Evolutionary conservation across 2,888 invertebrate species (phyloP).

Genomic region (Agrochola lota): DNA sequence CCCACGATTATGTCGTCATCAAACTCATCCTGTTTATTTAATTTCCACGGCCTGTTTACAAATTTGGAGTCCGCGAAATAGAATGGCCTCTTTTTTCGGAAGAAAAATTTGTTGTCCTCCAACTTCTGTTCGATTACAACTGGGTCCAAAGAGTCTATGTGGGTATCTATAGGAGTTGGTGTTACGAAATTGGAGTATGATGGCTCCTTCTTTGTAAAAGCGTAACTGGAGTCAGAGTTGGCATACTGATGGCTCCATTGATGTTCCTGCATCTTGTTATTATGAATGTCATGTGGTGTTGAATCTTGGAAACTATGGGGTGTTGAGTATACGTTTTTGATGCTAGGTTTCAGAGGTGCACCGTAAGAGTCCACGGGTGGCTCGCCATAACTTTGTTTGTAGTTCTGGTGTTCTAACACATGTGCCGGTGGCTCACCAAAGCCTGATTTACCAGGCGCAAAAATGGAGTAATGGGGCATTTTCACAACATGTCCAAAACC

Average conservation of each 20-base stretch:
- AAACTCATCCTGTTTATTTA: slow-evolving; percentile 61
- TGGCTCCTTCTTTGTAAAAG: slow-evolving; percentile 45
- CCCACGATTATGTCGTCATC: slow-evolving; percentile 80
- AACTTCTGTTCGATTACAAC: slow-evolving; percentile 4
- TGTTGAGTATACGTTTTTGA: slow-evolving; percentile 67
- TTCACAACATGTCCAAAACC: slow-evolving; percentile 72
- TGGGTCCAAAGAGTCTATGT: background rate
- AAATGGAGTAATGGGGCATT: slow-evolving; percentile 59
- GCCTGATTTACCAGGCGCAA: slow-evolving; percentile 71
- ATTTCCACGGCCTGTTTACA: slow-evolving; percentile 73
- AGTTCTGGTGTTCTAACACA: slow-evolving; percentile 62
- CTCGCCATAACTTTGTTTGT: slow-evolving; percentile 73
- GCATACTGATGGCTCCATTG: slow-evolving; percentile 70
- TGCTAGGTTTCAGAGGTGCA: slow-evolving; percentile 70
- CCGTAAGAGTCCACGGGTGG: slow-evolving; percentile 82
- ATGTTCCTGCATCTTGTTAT: slow-evolving; percentile 62
- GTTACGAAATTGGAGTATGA: slow-evolving; percentile 31
- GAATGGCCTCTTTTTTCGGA: slow-evolving; percentile 70
- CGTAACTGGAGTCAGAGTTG: slow-evolving; percentile 65
- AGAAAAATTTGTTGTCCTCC: slow-evolving; percentile 53
- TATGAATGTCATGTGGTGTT: slow-evolving; percentile 53
- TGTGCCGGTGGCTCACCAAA: slow-evolving; percentile 83
- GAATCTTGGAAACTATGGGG: slow-evolving; percentile 64
- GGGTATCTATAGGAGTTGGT: slow-evolving; percentile 29
- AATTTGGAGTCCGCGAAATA: slow-evolving; percentile 66